Evolutionary conservation across 64 coral and sea anemone species (phyloP).

Genomic region (Stichodactyla mertensii): DNA sequence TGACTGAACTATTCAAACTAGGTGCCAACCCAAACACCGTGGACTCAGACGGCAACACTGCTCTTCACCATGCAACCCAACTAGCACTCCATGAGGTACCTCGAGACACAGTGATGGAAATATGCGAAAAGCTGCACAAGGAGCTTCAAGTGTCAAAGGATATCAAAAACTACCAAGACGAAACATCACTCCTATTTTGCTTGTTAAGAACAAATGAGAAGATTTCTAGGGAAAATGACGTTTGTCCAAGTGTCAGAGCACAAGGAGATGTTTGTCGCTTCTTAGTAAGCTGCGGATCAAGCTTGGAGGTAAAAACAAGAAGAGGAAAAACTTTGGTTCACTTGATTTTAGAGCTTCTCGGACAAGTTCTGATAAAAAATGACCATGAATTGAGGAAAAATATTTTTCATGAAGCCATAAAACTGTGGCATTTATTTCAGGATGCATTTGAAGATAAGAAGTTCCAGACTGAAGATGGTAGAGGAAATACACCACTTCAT

Average conservation of each 20-base stretch:
- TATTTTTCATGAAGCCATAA: background rate
- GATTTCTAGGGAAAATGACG: background rate
- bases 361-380: background rate
- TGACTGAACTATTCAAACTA: background rate
- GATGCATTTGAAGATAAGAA: background rate
- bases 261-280: background rate
- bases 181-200: background rate
- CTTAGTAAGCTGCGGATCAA: background rate
- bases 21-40: background rate
- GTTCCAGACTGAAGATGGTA: background rate
- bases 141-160: background rate
- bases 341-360: background rate
- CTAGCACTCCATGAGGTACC: background rate
- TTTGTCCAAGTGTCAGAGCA: background rate
- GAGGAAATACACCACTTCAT: constrained; percentile 14
- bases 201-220: background rate
- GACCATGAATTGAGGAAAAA: background rate
- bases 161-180: background rate
- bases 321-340: background rate
- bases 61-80: background rate
- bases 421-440: background rate
- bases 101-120: background rate
- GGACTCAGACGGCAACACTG: background rate
- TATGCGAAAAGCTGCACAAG: background rate
- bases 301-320: background rate